Base-by-base conservation (phyloP, 1,140 invertebrate genomes). In the Tetranychus urticae region DNA sequence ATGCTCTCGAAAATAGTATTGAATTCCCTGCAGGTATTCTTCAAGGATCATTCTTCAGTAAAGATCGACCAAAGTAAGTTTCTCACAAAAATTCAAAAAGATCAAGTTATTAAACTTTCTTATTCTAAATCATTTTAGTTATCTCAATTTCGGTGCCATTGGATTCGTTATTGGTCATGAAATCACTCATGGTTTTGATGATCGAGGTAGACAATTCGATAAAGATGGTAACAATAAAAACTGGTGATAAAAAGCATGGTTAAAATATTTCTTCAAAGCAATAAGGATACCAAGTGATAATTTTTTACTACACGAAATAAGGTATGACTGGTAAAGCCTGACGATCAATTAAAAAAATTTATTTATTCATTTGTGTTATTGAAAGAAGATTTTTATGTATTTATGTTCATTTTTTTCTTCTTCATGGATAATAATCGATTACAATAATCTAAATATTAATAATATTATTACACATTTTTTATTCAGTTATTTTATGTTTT, bases 151-250 rank as follows among this genome's bases (percentile, higher is more conserved):
- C 68, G 88, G 87, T 58, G 85, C 84, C 10, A 88, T 93, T 67
- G 88, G 88, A 6, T 88, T 86, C 67, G 84, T 92, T 4, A 88
- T 94, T 71, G 88, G 87, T 1, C 88, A 91, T 68, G 88, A 94
- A 77, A 86, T 94, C 54, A 91, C 87, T 0, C 88, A 94, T 69
- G 88, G 85, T 10, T 92, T 92, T 69, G 88, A 92, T 72, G 86
- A 90, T 70, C 82, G 86, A 69, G 76, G 67, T 48, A 62, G 68
- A 14, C 86, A 91, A 74, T 93, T 87, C 68, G 87, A 93, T 71
- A 84, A 85, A 63, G 79, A 87, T 56, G 90, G 90, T 45, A 89
- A 88, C 69, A 73, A 88, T 57, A 75, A 80, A 1, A 80, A 87
- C 62, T 94, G 88, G 87, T 97, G 91, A 23, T 23, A 23, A 23